A percentile compares a stretch with the other conserved stretches of the same genome.
Conservation (phyloP, 2,888 invertebrate genomes). For the Dasysyrphus tricinctus region DNA sequence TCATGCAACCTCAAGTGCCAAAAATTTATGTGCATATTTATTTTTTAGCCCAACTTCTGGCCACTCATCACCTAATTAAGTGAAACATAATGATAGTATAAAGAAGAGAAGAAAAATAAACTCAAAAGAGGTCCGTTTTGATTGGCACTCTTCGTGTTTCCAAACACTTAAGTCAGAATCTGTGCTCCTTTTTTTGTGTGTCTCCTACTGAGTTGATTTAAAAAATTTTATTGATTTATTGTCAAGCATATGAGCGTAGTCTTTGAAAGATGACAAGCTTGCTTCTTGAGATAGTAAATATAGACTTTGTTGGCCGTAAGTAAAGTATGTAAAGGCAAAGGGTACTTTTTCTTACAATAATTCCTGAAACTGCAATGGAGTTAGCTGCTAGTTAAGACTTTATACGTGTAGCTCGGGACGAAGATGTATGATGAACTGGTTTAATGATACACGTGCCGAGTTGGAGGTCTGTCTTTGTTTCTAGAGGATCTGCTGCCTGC, state of each 20-base stretch:
- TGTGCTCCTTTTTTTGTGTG: constrained; percentile 6
- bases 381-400: neutral
- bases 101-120: neutral
- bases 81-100: constrained; percentile 54
- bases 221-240: constrained; percentile 65
- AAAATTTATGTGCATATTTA: constrained; percentile 43
- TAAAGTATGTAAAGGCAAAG: neutral
- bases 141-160: constrained; percentile 60
- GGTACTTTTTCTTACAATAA: neutral
- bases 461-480: constrained; percentile 53
- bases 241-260: constrained; percentile 53
- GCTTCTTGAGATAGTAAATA: constrained; percentile 31
- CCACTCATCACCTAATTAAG: constrained; percentile 56
- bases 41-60: constrained; percentile 1
- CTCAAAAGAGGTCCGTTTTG: constrained; percentile 29
- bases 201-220: neutral
- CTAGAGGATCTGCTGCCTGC: constrained; percentile 31
- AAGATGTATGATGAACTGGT: constrained; percentile 45
- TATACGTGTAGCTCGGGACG: no score
- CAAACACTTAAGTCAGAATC: constrained; percentile 40
- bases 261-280: constrained; percentile 52
- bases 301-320: neutral
- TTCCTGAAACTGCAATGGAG: constrained; percentile 50
- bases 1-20: constrained; percentile 9
- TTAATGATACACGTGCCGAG: constrained; percentile 68